Percentiles rank a stretch among this genome's conserved stretches.
Conservation (phyloP, 2,888 invertebrate species). For the Eledone cirrhosa region DNA sequence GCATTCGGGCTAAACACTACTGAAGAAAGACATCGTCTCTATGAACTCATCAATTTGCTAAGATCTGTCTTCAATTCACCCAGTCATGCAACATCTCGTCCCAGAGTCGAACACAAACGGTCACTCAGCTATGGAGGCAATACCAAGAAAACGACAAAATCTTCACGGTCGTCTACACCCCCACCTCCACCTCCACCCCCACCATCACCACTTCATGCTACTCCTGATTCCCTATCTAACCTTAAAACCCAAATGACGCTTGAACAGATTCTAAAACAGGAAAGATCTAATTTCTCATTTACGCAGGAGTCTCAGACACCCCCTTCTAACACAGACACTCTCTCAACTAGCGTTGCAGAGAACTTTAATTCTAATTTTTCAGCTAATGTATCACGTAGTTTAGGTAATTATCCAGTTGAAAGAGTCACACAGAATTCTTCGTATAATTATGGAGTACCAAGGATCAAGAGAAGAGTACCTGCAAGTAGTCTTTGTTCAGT, state of each 20-base stretch:
- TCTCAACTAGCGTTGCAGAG: slow-evolving; percentile 36
- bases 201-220: background rate
- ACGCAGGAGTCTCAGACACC: slow-evolving; percentile 36
- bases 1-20: slow-evolving; percentile 56
- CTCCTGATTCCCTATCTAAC: background rate
- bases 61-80: slow-evolving; percentile 55
- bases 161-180: slow-evolving; percentile 35
- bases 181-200: slow-evolving; percentile 30
- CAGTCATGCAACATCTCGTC: background rate
- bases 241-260: background rate
- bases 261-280: background rate
- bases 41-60: slow-evolving; percentile 61
- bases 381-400: slow-evolving; percentile 42
- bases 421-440: slow-evolving; percentile 51
- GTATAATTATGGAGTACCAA: slow-evolving; percentile 65
- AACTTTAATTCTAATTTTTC: slow-evolving; percentile 48
- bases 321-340: slow-evolving; percentile 32
- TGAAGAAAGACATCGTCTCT: slow-evolving; percentile 58
- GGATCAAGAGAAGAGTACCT: slow-evolving; percentile 32
- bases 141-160: slow-evolving; percentile 27
- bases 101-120: background rate
- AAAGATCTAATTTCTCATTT: background rate
- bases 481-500: slow-evolving; percentile 33
- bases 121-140: background rate
- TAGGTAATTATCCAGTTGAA: slow-evolving; percentile 43